Evolutionary conservation across 1,140 invertebrate genomes (phyloP).

Genomic region (Hylyphantes graminicola): DNA sequence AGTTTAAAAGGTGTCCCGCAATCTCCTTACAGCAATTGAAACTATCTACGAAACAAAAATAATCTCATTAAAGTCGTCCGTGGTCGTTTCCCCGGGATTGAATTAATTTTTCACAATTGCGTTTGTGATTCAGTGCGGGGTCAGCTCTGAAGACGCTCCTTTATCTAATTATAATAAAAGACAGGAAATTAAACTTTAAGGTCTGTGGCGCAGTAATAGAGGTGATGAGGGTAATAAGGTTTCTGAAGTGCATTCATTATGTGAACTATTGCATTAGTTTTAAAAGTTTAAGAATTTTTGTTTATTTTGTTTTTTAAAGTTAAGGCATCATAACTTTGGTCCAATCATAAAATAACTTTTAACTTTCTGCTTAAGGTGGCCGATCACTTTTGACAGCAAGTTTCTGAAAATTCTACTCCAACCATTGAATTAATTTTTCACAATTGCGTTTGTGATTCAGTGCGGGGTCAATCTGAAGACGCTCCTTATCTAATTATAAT

Average conservation of each 20-base stretch:
- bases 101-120: constrained; percentile 57
- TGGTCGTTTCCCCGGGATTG: constrained; percentile 46
- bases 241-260: too few relatives aligned
- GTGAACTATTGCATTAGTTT: too few relatives aligned
- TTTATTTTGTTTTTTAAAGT: too few relatives aligned
- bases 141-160: constrained; percentile 34
- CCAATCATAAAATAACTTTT: too few relatives aligned
- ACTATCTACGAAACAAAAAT: constrained; percentile 50
- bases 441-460: constrained; percentile 24
- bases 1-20: constrained; percentile 32
- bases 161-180: constrained; percentile 57
- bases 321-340: too few relatives aligned
- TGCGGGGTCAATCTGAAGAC: constrained; percentile 22
- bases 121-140: neutral
- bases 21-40: constrained; percentile 48
- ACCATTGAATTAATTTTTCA: constrained; percentile 58
- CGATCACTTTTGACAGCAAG: too few relatives aligned
- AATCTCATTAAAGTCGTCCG: constrained; percentile 53
- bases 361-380: too few relatives aligned
- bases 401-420: too few relatives aligned
- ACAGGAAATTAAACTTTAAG: constrained; percentile 48
- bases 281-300: too few relatives aligned
- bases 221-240: constrained; percentile 12
- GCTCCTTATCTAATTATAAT: constrained; percentile 56
- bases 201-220: constrained; percentile 11